Evolutionary conservation across 2,113 vertebrate genomes (phyloP).

Genomic region (Mormoops blainvillei): DNA sequence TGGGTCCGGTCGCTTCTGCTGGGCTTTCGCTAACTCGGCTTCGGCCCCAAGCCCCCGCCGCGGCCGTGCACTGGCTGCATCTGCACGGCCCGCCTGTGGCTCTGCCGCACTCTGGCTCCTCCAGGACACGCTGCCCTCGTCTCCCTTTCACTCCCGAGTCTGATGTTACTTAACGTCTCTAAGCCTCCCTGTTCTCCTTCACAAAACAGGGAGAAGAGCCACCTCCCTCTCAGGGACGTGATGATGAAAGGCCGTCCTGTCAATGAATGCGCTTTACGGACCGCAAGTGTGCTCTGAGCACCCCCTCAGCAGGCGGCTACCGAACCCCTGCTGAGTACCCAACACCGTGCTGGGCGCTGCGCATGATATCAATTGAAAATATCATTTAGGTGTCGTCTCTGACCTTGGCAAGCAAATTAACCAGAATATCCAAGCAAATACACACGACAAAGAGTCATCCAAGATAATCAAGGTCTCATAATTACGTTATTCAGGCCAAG

Average conservation of each 20-base stretch:
- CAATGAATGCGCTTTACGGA: not conserved
- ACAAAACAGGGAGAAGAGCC: not conserved
- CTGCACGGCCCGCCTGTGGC: not conserved
- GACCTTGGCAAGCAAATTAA: not conserved
- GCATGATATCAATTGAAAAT: not conserved
- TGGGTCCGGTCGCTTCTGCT: not conserved
- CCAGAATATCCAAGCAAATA: not conserved
- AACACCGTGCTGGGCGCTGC: not conserved
- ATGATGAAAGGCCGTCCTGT: not conserved
- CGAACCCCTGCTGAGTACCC: not conserved
- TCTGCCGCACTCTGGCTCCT: not conserved
- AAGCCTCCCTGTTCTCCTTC: not conserved
- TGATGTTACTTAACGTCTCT: not conserved
- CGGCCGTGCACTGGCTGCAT: accelerated
- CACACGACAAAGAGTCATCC: not conserved
- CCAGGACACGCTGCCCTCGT: not conserved
- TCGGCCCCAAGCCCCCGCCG: not conserved
- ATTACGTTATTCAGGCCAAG: not conserved
- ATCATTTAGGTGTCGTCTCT: not conserved
- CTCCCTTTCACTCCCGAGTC: not conserved
- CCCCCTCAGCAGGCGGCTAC: not conserved
- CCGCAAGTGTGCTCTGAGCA: not conserved
- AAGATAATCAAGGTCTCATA: not conserved
- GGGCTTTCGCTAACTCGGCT: not conserved
- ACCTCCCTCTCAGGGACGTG: not conserved